phyloP scores from a whole-genome alignment of 2,113 vertebrate genomes.

The Heterotis niloticus region DNA sequence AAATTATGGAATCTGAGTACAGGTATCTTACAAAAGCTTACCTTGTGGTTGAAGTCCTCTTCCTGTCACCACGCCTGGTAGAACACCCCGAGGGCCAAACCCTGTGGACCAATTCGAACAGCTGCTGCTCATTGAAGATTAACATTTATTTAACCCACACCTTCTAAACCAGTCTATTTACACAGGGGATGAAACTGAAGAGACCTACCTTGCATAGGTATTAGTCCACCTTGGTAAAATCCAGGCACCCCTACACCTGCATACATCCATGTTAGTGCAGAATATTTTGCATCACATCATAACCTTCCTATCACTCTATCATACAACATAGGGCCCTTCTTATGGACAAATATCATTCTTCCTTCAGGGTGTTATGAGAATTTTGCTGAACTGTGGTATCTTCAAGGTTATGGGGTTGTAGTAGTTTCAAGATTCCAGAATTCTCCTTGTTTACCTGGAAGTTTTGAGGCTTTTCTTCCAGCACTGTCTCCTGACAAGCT shows the following conservation, averaged over 20 bases:
- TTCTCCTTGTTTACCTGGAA: constrained; percentile 38
- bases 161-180: neutral
- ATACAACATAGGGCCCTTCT: neutral
- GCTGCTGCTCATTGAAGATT: neutral
- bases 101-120: constrained; percentile 23
- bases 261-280: neutral
- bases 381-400: neutral
- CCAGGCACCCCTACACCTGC: constrained; percentile 45
- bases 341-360: neutral
- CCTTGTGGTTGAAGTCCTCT: constrained; percentile 5
- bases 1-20: too few relatives aligned
- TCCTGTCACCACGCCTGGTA: constrained; percentile 44
- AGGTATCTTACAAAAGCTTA: neutral
- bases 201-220: constrained; percentile 41
- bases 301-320: neutral
- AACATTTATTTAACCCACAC: neutral
- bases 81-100: constrained; percentile 38
- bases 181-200: neutral
- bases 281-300: neutral
- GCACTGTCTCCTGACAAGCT: constrained; percentile 30
- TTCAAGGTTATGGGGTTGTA: neutral
- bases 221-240: constrained; percentile 45
- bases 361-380: too few relatives aligned
- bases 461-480: constrained; percentile 40
- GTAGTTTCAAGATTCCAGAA: neutral